phyloP scores from a whole-genome alignment of 2,888 invertebrate genomes.

The Blomia tropicalis region DNA sequence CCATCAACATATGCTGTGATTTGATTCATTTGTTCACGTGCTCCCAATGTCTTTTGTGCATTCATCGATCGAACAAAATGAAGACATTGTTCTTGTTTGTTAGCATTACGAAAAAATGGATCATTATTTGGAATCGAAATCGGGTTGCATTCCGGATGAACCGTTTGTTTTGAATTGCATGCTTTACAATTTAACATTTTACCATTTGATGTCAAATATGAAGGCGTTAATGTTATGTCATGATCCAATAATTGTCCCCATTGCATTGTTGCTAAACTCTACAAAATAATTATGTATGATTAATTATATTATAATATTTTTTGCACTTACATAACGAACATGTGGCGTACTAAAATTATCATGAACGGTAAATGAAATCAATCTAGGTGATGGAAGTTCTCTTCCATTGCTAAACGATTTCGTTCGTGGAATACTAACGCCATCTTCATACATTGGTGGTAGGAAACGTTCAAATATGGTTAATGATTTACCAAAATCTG shows the following conservation, averaged over 20 bases:
- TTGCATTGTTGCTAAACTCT: constrained; percentile 21
- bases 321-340: constrained; percentile 48
- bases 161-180: constrained; percentile 68
- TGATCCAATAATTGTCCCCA: constrained; percentile 50
- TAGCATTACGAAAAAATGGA: constrained; percentile 60
- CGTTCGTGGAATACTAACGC: constrained; percentile 59
- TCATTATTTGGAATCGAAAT: constrained; percentile 75
- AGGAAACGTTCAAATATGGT: constrained; percentile 67
- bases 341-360: constrained; percentile 79
- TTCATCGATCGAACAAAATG: constrained; percentile 86
- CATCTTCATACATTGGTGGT: constrained; percentile 74
- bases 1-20: constrained; percentile 76
- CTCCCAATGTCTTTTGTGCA: constrained; percentile 65
- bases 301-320: background rate
- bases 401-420: constrained; percentile 53
- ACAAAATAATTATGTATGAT: background rate
- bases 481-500: constrained; percentile 62
- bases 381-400: constrained; percentile 64
- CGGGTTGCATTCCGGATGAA: constrained; percentile 84
- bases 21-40: constrained; percentile 76
- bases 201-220: constrained; percentile 51
- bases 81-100: constrained; percentile 69
- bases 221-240: constrained; percentile 78
- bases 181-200: constrained; percentile 74
- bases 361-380: constrained; percentile 71